Evolutionary conservation across 2,113 vertebrate genomes (phyloP).

Genomic region (Polypterus senegalus): DNA sequence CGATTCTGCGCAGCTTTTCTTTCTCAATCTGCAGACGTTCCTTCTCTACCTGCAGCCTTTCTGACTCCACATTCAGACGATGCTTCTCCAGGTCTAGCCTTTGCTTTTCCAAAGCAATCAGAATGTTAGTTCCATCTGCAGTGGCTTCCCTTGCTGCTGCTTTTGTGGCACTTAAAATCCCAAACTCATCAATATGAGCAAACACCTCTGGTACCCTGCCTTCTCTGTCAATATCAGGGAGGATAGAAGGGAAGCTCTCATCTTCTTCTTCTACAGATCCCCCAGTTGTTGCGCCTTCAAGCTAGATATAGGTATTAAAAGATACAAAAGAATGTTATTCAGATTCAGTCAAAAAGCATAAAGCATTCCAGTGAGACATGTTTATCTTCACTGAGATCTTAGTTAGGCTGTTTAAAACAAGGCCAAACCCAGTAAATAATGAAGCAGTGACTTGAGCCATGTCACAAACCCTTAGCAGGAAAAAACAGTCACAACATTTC

Average conservation of each 20-base stretch:
- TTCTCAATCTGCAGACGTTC: slow-evolving; percentile 76
- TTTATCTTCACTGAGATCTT: too few species aligned
- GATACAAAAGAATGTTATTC: too few species aligned
- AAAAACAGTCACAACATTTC: too few species aligned
- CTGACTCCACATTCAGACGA: slow-evolving; percentile 67
- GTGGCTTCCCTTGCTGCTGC: slow-evolving; percentile 35
- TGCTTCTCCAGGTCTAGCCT: slow-evolving; percentile 79
- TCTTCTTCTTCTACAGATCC: slow-evolving; percentile 62
- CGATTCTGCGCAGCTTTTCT: slow-evolving; percentile 62
- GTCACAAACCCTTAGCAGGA: too few species aligned
- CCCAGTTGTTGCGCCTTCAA: slow-evolving; percentile 22
- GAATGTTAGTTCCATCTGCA: slow-evolving; percentile 55
- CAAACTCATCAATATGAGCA: slow-evolving; percentile 68
- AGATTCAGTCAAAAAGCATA: too few species aligned
- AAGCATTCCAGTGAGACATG: too few species aligned
- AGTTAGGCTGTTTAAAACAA: too few species aligned
- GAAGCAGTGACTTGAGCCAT: too few species aligned
- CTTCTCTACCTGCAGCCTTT: slow-evolving; percentile 74
- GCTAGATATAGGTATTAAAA: too few species aligned
- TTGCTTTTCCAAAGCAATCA: slow-evolving; percentile 76
- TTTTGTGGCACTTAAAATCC: slow-evolving; percentile 63
- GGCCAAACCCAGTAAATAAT: too few species aligned
- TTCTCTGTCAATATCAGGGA: slow-evolving; percentile 72
- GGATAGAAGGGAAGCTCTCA: slow-evolving; percentile 75
- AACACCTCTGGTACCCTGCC: slow-evolving; percentile 61